Conservation (phyloP, 2,888 invertebrate species). For the Drosophila peninsularis region DNA sequence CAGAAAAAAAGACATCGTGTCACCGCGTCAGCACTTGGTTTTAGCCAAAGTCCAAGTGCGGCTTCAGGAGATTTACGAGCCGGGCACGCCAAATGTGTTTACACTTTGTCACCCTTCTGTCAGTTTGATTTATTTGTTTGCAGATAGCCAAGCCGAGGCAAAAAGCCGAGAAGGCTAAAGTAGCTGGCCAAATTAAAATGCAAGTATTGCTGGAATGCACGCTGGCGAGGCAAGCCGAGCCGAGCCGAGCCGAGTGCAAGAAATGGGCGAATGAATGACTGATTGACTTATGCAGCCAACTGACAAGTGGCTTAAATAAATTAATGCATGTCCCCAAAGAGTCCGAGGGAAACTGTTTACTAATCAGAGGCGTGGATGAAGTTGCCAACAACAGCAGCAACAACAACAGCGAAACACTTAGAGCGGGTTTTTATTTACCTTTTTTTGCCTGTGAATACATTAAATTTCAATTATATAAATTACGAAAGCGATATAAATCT, state of each 20-base stretch:
- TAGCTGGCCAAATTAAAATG: constrained; percentile 76
- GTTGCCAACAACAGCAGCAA: constrained; percentile 4
- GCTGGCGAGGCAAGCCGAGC: constrained; percentile 21
- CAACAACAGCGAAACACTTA: constrained; percentile 12
- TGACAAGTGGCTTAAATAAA: constrained; percentile 79
- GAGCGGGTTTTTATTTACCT: constrained; percentile 8
- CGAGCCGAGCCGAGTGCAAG: constrained; percentile 36
- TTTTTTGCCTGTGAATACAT: neutral
- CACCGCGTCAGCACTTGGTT: constrained; percentile 56
- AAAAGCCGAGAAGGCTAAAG: constrained; percentile 66
- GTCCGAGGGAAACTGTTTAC: constrained; percentile 30
- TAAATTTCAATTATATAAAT: constrained; percentile 7
- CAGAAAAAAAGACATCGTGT: constrained; percentile 43
- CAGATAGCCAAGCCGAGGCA: constrained; percentile 61
- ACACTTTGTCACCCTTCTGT: constrained; percentile 84
- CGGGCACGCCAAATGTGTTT: constrained; percentile 82
- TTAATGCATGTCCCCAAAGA: constrained; percentile 52
- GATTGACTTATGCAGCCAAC: constrained; percentile 75
- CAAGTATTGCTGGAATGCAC: constrained; percentile 79
- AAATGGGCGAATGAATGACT: constrained; percentile 72
- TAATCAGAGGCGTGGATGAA: constrained; percentile 46
- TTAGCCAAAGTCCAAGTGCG: constrained; percentile 74
- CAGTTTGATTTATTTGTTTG: constrained; percentile 82
- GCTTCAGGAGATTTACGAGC: constrained; percentile 76
- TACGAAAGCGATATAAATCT: constrained; percentile 1